Evolutionary conservation across 2,888 invertebrate species (phyloP), one percentile per base, ranked within the genome.

Genomic region (Melanostoma mellinum): DNA sequence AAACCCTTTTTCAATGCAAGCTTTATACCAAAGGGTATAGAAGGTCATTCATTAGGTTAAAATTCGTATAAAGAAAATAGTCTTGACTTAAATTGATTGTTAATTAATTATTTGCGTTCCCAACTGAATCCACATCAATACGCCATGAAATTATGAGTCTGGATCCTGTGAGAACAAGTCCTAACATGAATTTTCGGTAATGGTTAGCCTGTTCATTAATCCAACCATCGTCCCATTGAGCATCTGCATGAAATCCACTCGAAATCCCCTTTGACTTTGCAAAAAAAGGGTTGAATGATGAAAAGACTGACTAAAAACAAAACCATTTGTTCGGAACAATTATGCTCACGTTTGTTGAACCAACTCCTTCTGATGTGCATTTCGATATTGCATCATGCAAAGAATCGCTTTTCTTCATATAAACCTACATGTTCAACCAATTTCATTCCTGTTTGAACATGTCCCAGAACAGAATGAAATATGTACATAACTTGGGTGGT

Each of bases 371-470:
- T 42, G 48, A 40, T 52, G 72, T 60, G 72, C 77, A 77, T 55
- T 69, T 69, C 3, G 50, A 58, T 35, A 50, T 50, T 35, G 52
- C 67, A 75, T 8, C 63, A 35, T 55, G 36, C 53, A 50, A 52
- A n/a, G n/a, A 48, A 20, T 20, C 20, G 20, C 1, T 6, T 3
- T 9, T 32, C 30, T 33, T 53, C 46, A 61, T 20, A 20, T 20
- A 20, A 20, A 20, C 20, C 20, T 20, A 20, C 20, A 20, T 20
- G 1, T 20, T 46, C 6, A 52, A 0, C 53, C 36, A 42, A 8
- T 52, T 71, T 36, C 50, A 44, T 65, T 44, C 78, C 1, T 50
- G 78, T 73, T 68, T 48, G 40, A 73, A 61, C 78, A 61, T 73
- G 78, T 67, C 8, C 20, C 58, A 61, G 33, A 35, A 9, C 46